These are phyloP conservation scores for Crotalus adamanteus DNA, from an alignment of 2,797 vertebrate genomes.

Conservation along the genomic window DNA sequence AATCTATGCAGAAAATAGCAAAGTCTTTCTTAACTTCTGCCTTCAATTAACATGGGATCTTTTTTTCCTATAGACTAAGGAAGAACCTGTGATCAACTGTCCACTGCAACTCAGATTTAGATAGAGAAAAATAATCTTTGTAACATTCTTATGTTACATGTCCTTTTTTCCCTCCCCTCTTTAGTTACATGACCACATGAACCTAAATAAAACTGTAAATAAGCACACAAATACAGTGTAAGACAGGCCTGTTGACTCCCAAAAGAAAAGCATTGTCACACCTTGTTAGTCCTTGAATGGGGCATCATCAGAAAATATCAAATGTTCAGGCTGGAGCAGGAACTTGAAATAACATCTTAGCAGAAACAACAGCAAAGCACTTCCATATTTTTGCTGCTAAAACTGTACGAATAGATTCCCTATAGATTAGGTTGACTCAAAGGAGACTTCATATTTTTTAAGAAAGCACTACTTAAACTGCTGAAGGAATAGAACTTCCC, in stretches of 20 bases:
- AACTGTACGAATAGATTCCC: neutral
- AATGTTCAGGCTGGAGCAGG: neutral
- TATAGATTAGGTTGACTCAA: neutral
- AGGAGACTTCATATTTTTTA: neutral
- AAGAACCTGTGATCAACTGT: neutral
- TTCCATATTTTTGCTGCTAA: neutral
- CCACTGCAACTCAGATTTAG: neutral
- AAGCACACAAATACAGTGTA: neutral
- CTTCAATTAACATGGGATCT: neutral
- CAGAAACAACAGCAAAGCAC: neutral
- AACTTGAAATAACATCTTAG: neutral
- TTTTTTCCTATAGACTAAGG: neutral
- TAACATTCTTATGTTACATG: neutral
- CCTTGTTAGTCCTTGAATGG: neutral
- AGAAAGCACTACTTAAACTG: constrained; percentile 16
- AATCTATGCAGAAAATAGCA: neutral
- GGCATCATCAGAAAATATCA: neutral
- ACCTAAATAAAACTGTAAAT: neutral
- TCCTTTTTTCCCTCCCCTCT: neutral
- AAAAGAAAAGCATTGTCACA: neutral
- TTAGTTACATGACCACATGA: neutral
- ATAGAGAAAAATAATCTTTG: neutral
- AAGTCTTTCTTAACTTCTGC: too few species aligned
- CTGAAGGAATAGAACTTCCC: constrained; percentile 12
- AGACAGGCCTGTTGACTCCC: constrained; percentile 10